A percentile compares a stretch with the other conserved stretches of the same genome.
phyloP scores from a whole-genome alignment of 2,888 invertebrate genomes.

The Mellilla xanthometata region DNA sequence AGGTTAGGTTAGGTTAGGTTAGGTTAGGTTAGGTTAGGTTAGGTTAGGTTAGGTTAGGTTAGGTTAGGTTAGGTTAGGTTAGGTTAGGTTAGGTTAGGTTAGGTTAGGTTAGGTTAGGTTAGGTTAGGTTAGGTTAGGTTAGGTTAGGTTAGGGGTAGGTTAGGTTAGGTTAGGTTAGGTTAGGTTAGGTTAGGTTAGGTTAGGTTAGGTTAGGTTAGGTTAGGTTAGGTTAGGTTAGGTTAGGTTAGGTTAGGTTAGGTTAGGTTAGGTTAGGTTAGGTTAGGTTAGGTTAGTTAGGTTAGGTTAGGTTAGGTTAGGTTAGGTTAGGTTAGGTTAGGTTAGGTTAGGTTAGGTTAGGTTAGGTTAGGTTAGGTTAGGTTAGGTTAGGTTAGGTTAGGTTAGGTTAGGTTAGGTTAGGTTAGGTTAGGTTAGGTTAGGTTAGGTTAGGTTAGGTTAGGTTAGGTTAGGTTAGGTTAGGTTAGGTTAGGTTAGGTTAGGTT shows the following conservation, averaged over 20 bases:
- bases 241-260: constrained; percentile 1
- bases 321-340: constrained; percentile 1
- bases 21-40: constrained; percentile 4
- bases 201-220: constrained; percentile 1
- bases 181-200: constrained; percentile 1
- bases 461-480: background rate
- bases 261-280: constrained; percentile 1
- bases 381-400: constrained; percentile 1
- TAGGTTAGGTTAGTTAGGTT: constrained; percentile 1
- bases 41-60: constrained; percentile 1
- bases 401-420: constrained; percentile 1
- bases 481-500: constrained; percentile 1
- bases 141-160: constrained; percentile 4
- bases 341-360: constrained; percentile 1
- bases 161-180: constrained; percentile 1
- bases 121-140: constrained; percentile 1
- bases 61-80: constrained; percentile 2
- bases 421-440: constrained; percentile 1
- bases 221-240: constrained; percentile 1
- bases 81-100: constrained; percentile 3
- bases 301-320: constrained; percentile 1
- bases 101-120: background rate
- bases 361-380: constrained; percentile 1
- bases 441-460: constrained; percentile 1
- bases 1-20: constrained; percentile 4